Evolutionary conservation across 1,140 invertebrate species (phyloP).

Genomic region (Drosophila nikananu): DNA sequence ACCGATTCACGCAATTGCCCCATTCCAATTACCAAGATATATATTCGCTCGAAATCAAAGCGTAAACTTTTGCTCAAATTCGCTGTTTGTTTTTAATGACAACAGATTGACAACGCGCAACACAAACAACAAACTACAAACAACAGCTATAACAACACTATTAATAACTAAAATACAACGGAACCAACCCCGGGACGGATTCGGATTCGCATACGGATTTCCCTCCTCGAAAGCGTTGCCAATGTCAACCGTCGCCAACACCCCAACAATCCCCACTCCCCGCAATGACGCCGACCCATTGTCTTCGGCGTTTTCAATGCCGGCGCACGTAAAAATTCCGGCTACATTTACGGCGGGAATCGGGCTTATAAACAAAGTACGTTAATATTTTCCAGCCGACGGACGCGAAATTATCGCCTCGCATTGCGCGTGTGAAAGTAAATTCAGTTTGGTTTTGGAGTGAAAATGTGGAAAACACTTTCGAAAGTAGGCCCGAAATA

Average conservation of each 20-base stretch:
- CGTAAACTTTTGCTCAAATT: slow-evolving; percentile 49
- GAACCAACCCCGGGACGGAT: slow-evolving; percentile 27
- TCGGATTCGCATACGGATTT: slow-evolving; percentile 3
- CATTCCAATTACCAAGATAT: not conserved
- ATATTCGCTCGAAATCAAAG: slow-evolving; percentile 40
- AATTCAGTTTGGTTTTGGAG: not conserved
- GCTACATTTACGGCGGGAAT: slow-evolving; percentile 56
- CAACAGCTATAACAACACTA: slow-evolving; percentile 68
- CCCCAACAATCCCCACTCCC: slow-evolving; percentile 65
- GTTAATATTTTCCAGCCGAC: slow-evolving; percentile 66
- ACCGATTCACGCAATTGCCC: slow-evolving; percentile 10
- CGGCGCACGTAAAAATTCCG: slow-evolving; percentile 66
- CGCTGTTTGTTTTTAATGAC: slow-evolving; percentile 79
- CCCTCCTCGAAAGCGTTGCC: slow-evolving; percentile 52
- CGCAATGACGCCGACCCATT: slow-evolving; percentile 17
- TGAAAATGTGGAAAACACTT: slow-evolving; percentile 44
- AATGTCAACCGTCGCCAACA: slow-evolving; percentile 77
- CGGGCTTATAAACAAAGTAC: slow-evolving; percentile 75
- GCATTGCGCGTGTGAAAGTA: slow-evolving; percentile 57
- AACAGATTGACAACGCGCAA: slow-evolving; percentile 73
- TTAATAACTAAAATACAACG: slow-evolving; percentile 72
- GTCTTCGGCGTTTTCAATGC: slow-evolving; percentile 71
- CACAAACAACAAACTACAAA: slow-evolving; percentile 17
- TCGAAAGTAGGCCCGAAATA: not conserved
- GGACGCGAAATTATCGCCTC: slow-evolving; percentile 54